Conservation (phyloP, 2,113 vertebrate species). For the Proterorhinus semilunaris region DNA sequence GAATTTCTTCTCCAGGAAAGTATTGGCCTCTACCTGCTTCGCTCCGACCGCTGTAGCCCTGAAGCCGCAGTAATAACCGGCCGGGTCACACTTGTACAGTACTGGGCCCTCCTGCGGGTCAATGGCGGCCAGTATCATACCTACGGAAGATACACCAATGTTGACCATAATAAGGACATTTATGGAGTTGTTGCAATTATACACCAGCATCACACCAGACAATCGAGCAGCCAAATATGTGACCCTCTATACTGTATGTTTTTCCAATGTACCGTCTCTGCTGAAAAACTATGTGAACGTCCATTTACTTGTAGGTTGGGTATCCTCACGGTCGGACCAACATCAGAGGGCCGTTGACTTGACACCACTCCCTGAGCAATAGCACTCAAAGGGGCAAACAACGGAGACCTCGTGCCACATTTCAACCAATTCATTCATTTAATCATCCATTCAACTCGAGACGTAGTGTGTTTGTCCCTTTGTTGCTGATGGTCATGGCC, state of each 20-base stretch:
- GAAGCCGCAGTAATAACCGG: slow-evolving; percentile 81
- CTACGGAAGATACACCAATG: slow-evolving; percentile 35
- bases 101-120: slow-evolving; percentile 75
- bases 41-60: slow-evolving; percentile 73
- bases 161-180: background rate
- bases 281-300: too few species aligned
- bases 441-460: too few species aligned
- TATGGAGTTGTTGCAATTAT: background rate
- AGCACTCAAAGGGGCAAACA: too few species aligned
- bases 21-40: slow-evolving; percentile 78
- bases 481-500: too few species aligned
- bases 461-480: too few species aligned
- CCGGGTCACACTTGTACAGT: slow-evolving; percentile 80
- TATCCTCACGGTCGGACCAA: too few species aligned
- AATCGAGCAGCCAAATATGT: background rate
- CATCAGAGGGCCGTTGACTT: too few species aligned
- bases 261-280: too few species aligned
- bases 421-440: too few species aligned
- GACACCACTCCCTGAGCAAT: too few species aligned
- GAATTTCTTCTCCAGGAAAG: slow-evolving; percentile 80
- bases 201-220: background rate
- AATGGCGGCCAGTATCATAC: slow-evolving; percentile 77
- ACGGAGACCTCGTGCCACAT: too few species aligned
- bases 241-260: background rate
- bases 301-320: too few species aligned